Conservation (phyloP, 2,888 invertebrate genomes). For the Himalopsyche tibetana region DNA sequence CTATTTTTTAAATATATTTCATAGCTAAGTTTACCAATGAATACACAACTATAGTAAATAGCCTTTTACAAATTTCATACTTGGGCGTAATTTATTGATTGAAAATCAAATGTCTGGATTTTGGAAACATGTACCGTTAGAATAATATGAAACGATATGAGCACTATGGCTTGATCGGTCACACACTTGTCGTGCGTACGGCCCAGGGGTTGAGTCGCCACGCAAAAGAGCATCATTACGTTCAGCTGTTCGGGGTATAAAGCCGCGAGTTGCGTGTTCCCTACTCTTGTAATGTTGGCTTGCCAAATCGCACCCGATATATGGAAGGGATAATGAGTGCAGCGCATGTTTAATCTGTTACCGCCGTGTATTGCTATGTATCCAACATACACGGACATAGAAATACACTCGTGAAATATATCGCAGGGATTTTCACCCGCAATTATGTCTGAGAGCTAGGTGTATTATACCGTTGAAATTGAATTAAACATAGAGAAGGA, state of each 20-base stretch:
- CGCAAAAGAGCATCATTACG: constrained; percentile 66
- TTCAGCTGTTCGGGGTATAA: constrained; percentile 64
- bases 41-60: too few species aligned
- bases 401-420: neutral
- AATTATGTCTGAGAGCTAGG: neutral
- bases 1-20: too few species aligned
- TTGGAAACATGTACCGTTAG: neutral
- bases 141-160: neutral
- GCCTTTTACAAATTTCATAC: too few species aligned
- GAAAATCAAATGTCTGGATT: too few species aligned
- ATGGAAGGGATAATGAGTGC: constrained; percentile 49
- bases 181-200: constrained; percentile 55
- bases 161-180: constrained; percentile 51
- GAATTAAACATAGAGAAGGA: too few species aligned
- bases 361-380: neutral
- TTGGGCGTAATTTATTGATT: too few species aligned
- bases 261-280: constrained; percentile 48
- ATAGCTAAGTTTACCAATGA: too few species aligned
- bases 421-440: neutral
- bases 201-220: constrained; percentile 52
- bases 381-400: neutral
- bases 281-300: constrained; percentile 41
- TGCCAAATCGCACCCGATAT: constrained; percentile 54
- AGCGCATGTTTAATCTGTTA: constrained; percentile 42
- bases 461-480: neutral